Conservation (phyloP, 2,888 invertebrate genomes). For the Drosophila mercatorum region DNA sequence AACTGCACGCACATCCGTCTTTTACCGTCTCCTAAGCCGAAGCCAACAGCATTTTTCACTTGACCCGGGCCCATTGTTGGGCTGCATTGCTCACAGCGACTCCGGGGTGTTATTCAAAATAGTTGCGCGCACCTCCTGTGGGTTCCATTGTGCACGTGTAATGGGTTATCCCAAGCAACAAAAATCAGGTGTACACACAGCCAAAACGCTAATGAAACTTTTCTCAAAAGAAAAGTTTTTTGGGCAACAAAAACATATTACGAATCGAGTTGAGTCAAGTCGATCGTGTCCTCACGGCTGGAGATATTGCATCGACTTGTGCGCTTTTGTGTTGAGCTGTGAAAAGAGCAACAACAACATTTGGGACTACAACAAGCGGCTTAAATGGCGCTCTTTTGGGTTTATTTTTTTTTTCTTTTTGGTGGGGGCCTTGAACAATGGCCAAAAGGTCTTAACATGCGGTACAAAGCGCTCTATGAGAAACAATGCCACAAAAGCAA, state of each 20-base stretch:
- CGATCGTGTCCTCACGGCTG: slow-evolving; percentile 75
- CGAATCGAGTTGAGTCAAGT: slow-evolving; percentile 37
- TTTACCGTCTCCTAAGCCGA: slow-evolving; percentile 53
- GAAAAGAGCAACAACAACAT: slow-evolving; percentile 59
- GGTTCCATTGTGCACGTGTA: slow-evolving; percentile 54
- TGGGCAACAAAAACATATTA: slow-evolving; percentile 30
- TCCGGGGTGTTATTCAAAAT: slow-evolving; percentile 61
- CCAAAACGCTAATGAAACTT: slow-evolving; percentile 68
- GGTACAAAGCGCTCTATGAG: slow-evolving; percentile 37
- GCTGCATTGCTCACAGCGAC: slow-evolving; percentile 23
- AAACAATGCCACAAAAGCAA: slow-evolving; percentile 53
- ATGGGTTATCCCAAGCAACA: slow-evolving; percentile 39
- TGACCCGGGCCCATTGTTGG: slow-evolving; percentile 45
- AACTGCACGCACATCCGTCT: slow-evolving; percentile 73
- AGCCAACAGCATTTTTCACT: slow-evolving; percentile 41
- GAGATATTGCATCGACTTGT: slow-evolving; percentile 63
- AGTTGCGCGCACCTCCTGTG: slow-evolving; percentile 64
- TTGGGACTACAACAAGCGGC: slow-evolving; percentile 64
- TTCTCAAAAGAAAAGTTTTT: slow-evolving; percentile 50
- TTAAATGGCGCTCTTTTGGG: slow-evolving; percentile 75
- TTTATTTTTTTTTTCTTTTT: slow-evolving; percentile 50
- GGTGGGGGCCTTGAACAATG: slow-evolving; percentile 52
- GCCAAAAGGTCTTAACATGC: slow-evolving; percentile 52
- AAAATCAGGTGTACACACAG: slow-evolving; percentile 63
- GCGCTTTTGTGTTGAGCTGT: slow-evolving; percentile 72